Percentiles rank a stretch among this genome's conserved stretches.
These are phyloP conservation scores for Eupithecia abbreviata DNA, from an alignment of 2,888 invertebrate species.

Conservation along the genomic window DNA sequence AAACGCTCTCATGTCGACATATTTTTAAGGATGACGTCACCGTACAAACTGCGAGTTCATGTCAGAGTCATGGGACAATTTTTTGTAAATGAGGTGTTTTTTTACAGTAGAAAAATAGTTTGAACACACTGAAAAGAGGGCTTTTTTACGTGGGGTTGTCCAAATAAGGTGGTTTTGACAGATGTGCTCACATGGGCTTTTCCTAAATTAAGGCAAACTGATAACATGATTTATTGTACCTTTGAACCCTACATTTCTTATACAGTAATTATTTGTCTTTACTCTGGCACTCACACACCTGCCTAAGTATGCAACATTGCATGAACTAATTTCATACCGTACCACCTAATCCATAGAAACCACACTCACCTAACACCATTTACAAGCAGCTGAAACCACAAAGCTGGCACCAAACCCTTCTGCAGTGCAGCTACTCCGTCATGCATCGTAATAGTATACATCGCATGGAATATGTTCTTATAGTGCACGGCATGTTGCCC, in stretches of 20 bases:
- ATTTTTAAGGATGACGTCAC: too few species aligned
- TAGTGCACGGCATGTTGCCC: conserved; percentile 86
- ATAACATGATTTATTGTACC: too few species aligned
- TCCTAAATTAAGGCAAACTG: too few species aligned
- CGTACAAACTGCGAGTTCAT: too few species aligned
- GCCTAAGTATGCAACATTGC: background rate
- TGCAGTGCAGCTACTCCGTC: conserved; percentile 91
- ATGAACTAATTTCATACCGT: background rate
- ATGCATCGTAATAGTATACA: conserved; percentile 87
- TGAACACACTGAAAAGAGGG: too few species aligned
- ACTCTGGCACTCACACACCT: background rate
- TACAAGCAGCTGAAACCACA: conserved; percentile 90
- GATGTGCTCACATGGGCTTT: too few species aligned
- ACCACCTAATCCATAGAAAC: background rate
- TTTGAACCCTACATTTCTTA: too few species aligned
- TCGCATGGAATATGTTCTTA: conserved; percentile 91
- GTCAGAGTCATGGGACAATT: too few species aligned
- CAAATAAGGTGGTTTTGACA: too few species aligned
- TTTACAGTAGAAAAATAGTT: too few species aligned
- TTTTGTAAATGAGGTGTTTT: too few species aligned
- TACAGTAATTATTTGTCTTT: background rate
- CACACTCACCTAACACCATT: conserved; percentile 83
- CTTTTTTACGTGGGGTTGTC: too few species aligned
- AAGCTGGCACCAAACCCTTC: conserved; percentile 91
- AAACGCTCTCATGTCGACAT: background rate